Evolutionary conservation across 2,888 invertebrate species (phyloP), one percentile per base, ranked within the genome.

Genomic region (Drosophila nr. fundita): DNA sequence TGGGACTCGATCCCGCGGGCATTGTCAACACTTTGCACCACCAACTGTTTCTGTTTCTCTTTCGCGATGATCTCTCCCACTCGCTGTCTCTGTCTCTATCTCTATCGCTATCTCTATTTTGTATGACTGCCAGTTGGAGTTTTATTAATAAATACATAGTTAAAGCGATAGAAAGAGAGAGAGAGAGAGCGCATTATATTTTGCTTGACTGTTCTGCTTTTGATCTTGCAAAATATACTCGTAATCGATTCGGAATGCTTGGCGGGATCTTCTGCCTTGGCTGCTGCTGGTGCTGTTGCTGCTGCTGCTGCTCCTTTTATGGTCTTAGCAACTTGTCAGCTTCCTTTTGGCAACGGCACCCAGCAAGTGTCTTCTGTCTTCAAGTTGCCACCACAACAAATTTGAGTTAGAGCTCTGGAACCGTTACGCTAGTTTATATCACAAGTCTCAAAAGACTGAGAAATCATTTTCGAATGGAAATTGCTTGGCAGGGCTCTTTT

Each of bases 161-260:
- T 8, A 21, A 57, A 48, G 29, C 8, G 40, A 55, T 34, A 27
- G 59, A 36, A 52, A 60, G 38, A 1, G 30, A 58, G 53, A 32
- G 18, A 57, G n/a, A 40, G 21, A 11, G 49, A 10, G n/a, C 10
- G 5, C 6, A 1, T 4, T 18, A 13, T n/a, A 50, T 38, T n/a
- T 58, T 40, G 34, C 38, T 15, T 13, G 50, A 32, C 30, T 52
- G 59, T 59, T 82, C 36, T 30, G 70, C 72, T 67, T 83, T 89
- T 89, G 90, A 89, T 87, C 85, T 90, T 70, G 68, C 66, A 76
- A 76, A 74, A 79, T 73, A 82, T 73, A 80, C 80, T 82, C 87
- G 74, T 91, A 92, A 91, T 91, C 87, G 90, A 91, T 91, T 92
- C 82, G 80, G 80, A 90, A 91, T 91, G 92, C 92, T 85, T 90